Conservation (phyloP, 2,888 invertebrate genomes). For the Melitaea athalia region DNA sequence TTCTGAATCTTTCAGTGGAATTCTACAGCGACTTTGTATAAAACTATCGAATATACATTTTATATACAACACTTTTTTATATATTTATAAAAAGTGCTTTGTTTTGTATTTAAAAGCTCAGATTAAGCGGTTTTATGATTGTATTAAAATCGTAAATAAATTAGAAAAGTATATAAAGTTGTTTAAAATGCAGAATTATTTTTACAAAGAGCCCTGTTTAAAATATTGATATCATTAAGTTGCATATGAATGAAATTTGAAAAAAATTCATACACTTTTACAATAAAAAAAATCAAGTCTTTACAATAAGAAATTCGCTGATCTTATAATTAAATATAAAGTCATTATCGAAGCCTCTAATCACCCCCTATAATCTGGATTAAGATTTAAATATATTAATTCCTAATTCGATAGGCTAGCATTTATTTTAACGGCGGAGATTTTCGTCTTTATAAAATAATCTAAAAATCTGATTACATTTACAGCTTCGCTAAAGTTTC, state of each 20-base stretch:
- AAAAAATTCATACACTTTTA: no score
- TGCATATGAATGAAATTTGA: no score
- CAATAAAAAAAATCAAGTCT: no score
- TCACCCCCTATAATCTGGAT: neutral
- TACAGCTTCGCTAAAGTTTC: slow-evolving; percentile 30
- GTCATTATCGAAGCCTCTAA: slow-evolving; percentile 1
- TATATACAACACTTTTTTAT: neutral
- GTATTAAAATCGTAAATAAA: no score
- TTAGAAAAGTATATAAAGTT: no score
- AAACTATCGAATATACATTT: slow-evolving; percentile 13
- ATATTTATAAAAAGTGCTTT: neutral
- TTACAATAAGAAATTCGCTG: neutral
- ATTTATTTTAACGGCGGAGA: neutral
- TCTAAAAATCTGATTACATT: slow-evolving; percentile 32
- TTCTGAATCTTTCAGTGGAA: slow-evolving; percentile 14
- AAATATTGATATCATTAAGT: no score
- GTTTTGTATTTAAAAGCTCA: neutral
- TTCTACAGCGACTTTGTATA: slow-evolving; percentile 2
- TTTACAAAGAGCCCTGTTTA: no score
- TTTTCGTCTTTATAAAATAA: slow-evolving; percentile 27
- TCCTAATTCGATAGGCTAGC: neutral
- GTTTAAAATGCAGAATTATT: no score
- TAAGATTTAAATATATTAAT: slow-evolving; percentile 10
- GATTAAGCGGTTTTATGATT: no score
- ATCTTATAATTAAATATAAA: neutral